Evolutionary conservation across 2,888 invertebrate species (phyloP), one percentile per base, ranked within the genome.

Genomic region (Heteromyza rotundicornis): DNA sequence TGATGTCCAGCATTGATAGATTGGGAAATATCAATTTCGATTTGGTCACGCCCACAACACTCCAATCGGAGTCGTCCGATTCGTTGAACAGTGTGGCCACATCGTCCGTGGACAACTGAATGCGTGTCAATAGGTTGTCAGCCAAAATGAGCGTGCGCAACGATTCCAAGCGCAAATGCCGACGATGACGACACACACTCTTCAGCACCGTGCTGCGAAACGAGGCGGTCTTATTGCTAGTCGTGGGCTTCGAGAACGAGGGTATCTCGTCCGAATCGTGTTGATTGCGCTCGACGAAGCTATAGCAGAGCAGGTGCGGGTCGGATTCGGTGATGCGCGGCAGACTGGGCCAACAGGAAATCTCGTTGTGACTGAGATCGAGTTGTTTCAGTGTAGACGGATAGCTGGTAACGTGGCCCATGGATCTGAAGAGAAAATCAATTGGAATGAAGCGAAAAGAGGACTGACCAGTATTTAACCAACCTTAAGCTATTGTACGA

Each of bases 1-100:
- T 95, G 22, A 98, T 89, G 81, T 98, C 98, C 77, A 99, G 82
- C 92, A 96, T 96, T 2, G 96, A 95, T 59, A 99, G 87, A 79
- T 92, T 92, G 0, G 98, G 98, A 84, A 95, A 97, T 77, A 97
- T 88, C 1, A 97, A 86, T 49, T 90, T 87, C 0, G 88, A 86
- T 75, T 89, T 89, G 27, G 87, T 85, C 2, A 84, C 73, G 2
- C 86, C 84, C 10, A 85, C 82, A 14, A 86, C 81, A 70, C 84
- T 85, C 87, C 90, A 89, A 68, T 90, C 90, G 2, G 87, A 86
- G 55, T 89, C 89, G 59, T 88, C 87, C 35, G 86, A 85, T 7
- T 86, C 84, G 68, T 83, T 86, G 22, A 85, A 85, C 24, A 81
- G 62, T 23, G 86, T 89, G 0, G 92, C 92, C 70, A 92, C 91